Evolutionary conservation across 2,888 invertebrate species (phyloP).

Genomic region (Prostheceraeus crozeri): DNA sequence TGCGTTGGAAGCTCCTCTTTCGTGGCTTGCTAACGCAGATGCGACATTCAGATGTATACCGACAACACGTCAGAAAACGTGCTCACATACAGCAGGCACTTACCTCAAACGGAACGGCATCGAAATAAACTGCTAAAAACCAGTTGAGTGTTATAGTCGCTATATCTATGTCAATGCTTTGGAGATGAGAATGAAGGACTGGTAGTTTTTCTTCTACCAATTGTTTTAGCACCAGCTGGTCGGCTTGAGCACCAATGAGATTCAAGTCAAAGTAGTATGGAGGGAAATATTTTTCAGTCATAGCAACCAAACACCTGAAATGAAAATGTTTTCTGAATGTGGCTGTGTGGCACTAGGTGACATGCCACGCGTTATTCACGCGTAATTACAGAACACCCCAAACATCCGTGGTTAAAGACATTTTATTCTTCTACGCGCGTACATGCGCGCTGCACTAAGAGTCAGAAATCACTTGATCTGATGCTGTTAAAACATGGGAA

Average conservation of each 20-base stretch:
- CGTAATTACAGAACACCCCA: too few species aligned
- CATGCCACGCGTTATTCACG: too few species aligned
- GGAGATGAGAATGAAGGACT: constrained; percentile 56
- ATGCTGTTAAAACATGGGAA: too few species aligned
- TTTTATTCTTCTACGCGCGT: too few species aligned
- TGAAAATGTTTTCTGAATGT: constrained; percentile 20
- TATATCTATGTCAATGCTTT: constrained; percentile 59
- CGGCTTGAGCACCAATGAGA: constrained; percentile 60
- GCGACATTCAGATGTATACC: too few species aligned
- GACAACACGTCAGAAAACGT: too few species aligned
- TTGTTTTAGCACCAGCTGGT: constrained; percentile 59
- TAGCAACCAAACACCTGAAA: constrained; percentile 59
- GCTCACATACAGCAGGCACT: constrained; percentile 37
- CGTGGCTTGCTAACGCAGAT: too few species aligned
- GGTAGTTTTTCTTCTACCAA: constrained; percentile 58
- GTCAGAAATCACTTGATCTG: too few species aligned
- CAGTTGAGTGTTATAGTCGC: constrained; percentile 61
- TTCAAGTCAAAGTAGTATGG: constrained; percentile 59
- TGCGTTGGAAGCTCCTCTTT: too few species aligned
- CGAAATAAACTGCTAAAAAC: constrained; percentile 61
- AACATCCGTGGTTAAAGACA: too few species aligned
- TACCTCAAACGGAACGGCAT: constrained; percentile 60
- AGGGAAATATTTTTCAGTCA: constrained; percentile 59
- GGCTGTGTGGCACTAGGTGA: too few species aligned
- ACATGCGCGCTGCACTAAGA: too few species aligned